These are phyloP conservation scores for Drosophila anceps DNA, from an alignment of 2,888 invertebrate genomes.

Conservation along the genomic window DNA sequence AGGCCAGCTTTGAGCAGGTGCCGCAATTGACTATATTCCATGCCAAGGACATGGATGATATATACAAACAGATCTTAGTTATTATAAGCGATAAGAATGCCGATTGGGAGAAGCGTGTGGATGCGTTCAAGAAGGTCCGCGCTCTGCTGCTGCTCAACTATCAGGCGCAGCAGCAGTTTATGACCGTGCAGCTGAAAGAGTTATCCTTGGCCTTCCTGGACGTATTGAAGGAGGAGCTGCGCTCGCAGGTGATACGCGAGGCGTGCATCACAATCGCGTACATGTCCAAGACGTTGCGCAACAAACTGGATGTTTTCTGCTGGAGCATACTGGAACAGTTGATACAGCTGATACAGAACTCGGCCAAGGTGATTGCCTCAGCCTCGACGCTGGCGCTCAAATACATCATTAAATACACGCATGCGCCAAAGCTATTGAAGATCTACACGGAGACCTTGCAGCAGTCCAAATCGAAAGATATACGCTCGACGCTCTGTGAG, in stretches of 20 bases:
- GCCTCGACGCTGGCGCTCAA: constrained; percentile 94
- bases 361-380: constrained; percentile 97
- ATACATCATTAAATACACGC: constrained; percentile 94
- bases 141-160: constrained; percentile 93
- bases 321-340: constrained; percentile 93
- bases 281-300: constrained; percentile 93
- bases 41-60: constrained; percentile 92
- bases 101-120: constrained; percentile 98
- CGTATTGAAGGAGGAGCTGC: constrained; percentile 94
- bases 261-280: constrained; percentile 97
- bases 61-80: constrained; percentile 90
- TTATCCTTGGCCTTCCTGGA: constrained; percentile 93
- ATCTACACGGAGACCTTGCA: constrained; percentile 91
- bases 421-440: constrained; percentile 92
- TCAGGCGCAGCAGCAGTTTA: constrained; percentile 89
- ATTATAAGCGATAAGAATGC: constrained; percentile 92
- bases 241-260: constrained; percentile 94
- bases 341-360: constrained; percentile 96
- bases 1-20: constrained; percentile 93
- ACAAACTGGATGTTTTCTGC: constrained; percentile 94
- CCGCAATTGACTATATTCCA: constrained; percentile 94
- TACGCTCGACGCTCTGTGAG: constrained; percentile 92
- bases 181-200: constrained; percentile 90
- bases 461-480: constrained; percentile 96
- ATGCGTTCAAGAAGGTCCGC: constrained; percentile 94